Evolutionary conservation across 2,797 vertebrate genomes (phyloP).

Genomic region (Scolopax rusticola): DNA sequence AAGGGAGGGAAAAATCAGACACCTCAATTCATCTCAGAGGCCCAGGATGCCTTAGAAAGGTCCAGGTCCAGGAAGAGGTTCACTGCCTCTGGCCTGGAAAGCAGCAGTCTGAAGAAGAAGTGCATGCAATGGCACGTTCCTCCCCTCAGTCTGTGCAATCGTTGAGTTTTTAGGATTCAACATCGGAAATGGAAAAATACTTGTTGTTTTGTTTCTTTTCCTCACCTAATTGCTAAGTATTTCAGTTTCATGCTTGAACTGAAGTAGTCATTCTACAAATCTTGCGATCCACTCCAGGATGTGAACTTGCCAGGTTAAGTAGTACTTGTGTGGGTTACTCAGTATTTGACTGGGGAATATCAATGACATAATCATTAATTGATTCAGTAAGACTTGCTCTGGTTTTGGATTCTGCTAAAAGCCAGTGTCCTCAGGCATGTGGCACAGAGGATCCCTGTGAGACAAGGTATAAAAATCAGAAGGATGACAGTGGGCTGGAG

Average conservation of each 20-base stretch:
- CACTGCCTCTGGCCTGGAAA: not conserved
- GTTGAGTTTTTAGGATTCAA: not conserved
- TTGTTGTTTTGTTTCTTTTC: not conserved
- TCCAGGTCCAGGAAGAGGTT: not conserved
- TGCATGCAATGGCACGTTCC: not conserved
- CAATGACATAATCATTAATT: not conserved
- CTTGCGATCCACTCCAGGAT: not conserved
- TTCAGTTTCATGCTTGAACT: not conserved
- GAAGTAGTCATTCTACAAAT: not conserved
- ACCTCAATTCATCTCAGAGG: not conserved
- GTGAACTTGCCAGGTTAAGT: not conserved
- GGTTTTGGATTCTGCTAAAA: not conserved
- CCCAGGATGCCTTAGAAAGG: not conserved
- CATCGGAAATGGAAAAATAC: not conserved
- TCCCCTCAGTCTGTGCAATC: not conserved
- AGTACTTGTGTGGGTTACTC: not conserved
- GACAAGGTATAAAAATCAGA: not conserved
- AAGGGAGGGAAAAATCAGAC: not conserved
- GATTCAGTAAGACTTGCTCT: not conserved
- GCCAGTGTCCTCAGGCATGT: fast-evolving
- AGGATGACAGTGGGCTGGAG: not conserved
- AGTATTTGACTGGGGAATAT: not conserved
- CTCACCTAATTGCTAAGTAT: not conserved
- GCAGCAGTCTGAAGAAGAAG: not conserved
- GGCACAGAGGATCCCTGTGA: not conserved